A percentile compares a stretch with the other conserved stretches of the same genome.
Conservation (phyloP, 2,797 vertebrate genomes). For the Crocidura indochinensis region DNA sequence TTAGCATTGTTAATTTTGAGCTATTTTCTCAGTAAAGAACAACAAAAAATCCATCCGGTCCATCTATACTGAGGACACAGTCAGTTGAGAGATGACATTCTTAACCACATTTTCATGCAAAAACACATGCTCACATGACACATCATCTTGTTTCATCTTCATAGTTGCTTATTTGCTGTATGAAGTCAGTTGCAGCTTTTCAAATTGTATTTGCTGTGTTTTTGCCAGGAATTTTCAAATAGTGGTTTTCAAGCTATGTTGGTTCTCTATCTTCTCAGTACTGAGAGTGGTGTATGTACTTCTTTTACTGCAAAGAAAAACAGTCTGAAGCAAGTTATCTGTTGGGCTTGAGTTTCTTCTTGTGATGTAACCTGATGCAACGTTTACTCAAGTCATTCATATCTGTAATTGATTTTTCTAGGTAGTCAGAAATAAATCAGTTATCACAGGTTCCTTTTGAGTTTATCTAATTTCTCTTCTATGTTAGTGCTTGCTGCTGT, state of each 20-base stretch:
- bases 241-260: constrained; percentile 28
- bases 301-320: constrained; percentile 66
- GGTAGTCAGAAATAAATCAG: constrained; percentile 64
- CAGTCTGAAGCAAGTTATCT: constrained; percentile 4
- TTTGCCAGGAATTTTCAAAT: constrained; percentile 58
- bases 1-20: constrained; percentile 47
- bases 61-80: neutral
- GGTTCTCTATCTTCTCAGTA: constrained; percentile 60
- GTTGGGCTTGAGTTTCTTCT: constrained; percentile 67
- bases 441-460: neutral
- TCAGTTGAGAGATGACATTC: neutral
- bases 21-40: neutral
- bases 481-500: neutral
- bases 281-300: constrained; percentile 47
- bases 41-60: constrained; percentile 6
- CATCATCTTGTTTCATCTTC: neutral
- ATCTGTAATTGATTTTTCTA: constrained; percentile 52
- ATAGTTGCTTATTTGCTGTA: neutral
- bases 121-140: neutral
- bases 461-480: neutral
- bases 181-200: constrained; percentile 14
- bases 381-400: constrained; percentile 38
- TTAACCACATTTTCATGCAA: accelerated
- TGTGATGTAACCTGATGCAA: constrained; percentile 72
- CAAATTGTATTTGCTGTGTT: neutral